Evolutionary conservation across 2,888 invertebrate genomes (phyloP), one percentile per base, ranked within the genome.

Genomic region (Brachylomia viminalis): DNA sequence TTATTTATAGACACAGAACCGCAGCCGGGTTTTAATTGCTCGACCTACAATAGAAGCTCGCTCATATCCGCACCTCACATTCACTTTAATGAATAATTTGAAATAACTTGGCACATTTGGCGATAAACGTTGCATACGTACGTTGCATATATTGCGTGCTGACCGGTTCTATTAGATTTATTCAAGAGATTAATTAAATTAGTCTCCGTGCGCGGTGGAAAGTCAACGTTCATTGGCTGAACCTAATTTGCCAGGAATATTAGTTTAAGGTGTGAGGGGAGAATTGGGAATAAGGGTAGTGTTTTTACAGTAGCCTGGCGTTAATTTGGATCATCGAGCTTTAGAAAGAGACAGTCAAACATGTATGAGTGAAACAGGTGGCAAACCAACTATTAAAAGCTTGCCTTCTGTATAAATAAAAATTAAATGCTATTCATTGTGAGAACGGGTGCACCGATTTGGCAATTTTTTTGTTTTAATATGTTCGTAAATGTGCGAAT

Each of bases 111-210:
- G 23, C 62, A 27, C 42, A 56, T 71, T 64, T 67, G 47, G 62
- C 62, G 67, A 80, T 79, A 72, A 23, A 56, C 72, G 49, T 33
- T n/a, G 10, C 4, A 42, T 33, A 15, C 47, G n/a, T 62, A 68
- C 27, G 10, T 38, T 52, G 75, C 65, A 52, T 42, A 49, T n/a
- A 58, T 69, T 52, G 64, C 59, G 23, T 11, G 52, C 42, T 64
- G 54, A 62, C 47, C 58, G 45, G 42, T 2, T 54, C 38, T 42
- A 74, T 74, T 69, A 52, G 42, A 75, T 61, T 80, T 69, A 61
- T 75, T 70, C 56, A 56, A 80, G 69, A 42, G 56, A 61, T 75
- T 70, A 66, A 81, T 81, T 75, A 54, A 70, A 81, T 80, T 75
- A 75, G 54, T 54, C 30, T n/a, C 30, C 23, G 59, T 33, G 59